Conservation (phyloP, 2,113 vertebrate species). For the Gymnobelideus leadbeateri region DNA sequence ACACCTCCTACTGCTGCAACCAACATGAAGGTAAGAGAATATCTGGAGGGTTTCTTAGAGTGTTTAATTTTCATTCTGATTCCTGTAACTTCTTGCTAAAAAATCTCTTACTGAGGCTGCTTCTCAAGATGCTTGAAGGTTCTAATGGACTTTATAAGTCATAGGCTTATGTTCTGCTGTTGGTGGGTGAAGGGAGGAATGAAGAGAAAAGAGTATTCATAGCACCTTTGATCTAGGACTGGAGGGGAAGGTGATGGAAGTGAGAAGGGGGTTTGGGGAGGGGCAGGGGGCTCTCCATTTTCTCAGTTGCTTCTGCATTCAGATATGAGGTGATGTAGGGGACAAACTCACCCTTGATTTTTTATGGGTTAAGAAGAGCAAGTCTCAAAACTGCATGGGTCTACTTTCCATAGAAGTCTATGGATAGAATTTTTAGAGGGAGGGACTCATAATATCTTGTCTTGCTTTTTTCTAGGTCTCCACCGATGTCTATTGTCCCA, state of each 20-base stretch:
- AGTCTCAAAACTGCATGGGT: fast-evolving
- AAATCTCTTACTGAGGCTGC: fast-evolving
- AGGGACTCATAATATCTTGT: not conserved
- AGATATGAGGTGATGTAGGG: not conserved
- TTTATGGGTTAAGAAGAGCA: no score
- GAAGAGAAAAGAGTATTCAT: not conserved
- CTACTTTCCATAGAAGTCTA: fast-evolving
- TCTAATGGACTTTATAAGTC: fast-evolving
- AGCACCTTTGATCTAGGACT: not conserved
- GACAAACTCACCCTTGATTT: not conserved
- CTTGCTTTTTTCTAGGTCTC: constrained; percentile 79
- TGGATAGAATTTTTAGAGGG: not conserved
- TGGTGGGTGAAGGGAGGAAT: not conserved
- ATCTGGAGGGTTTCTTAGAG: not conserved
- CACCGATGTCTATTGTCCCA: constrained; percentile 80
- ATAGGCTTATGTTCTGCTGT: fast-evolving
- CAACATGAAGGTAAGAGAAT: constrained; percentile 76
- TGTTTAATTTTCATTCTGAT: not conserved
- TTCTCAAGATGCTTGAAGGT: no score
- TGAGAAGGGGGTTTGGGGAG: not conserved
- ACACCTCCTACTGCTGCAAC: constrained; percentile 48
- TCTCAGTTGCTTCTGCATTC: not conserved
- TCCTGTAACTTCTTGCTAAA: not conserved
- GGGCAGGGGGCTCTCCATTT: not conserved
- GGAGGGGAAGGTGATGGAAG: not conserved